Evolutionary conservation across 2,888 invertebrate genomes (phyloP).

Genomic region (Idaea straminata): DNA sequence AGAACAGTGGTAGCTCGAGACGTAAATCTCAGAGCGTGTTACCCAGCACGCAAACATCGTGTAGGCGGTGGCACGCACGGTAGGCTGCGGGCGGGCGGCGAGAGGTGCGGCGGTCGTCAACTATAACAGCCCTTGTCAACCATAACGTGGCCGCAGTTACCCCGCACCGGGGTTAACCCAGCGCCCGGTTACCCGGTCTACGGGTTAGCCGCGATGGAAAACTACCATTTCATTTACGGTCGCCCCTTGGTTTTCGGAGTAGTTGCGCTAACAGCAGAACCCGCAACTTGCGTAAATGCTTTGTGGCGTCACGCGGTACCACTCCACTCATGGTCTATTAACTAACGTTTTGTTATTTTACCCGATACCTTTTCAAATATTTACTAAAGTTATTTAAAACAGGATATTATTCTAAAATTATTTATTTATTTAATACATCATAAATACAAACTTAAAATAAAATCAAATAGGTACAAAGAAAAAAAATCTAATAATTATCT

Average conservation of each 20-base stretch:
- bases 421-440: too few species aligned
- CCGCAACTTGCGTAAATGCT: constrained; percentile 72
- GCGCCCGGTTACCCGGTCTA: constrained; percentile 43
- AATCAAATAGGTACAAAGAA: too few species aligned
- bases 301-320: constrained; percentile 53
- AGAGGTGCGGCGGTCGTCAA: constrained; percentile 53
- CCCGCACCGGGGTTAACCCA: constrained; percentile 34
- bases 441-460: too few species aligned
- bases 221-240: constrained; percentile 79
- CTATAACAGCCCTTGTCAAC: constrained; percentile 76
- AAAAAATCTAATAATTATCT: too few species aligned
- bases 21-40: constrained; percentile 12
- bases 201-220: constrained; percentile 68
- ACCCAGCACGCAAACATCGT: constrained; percentile 50
- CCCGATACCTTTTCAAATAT: not conserved
- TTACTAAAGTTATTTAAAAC: too few species aligned
- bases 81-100: constrained; percentile 34
- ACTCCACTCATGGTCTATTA: constrained; percentile 47
- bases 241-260: constrained; percentile 69
- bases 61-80: constrained; percentile 37
- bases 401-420: too few species aligned
- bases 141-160: constrained; percentile 71
- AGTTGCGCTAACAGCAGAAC: constrained; percentile 64
- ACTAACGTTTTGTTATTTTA: constrained; percentile 38
- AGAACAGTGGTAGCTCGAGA: constrained; percentile 12